Percentiles rank a stretch among this genome's conserved stretches.
Conservation (phyloP, 2,797 vertebrate species). For the Artibeus jamaicensis region DNA sequence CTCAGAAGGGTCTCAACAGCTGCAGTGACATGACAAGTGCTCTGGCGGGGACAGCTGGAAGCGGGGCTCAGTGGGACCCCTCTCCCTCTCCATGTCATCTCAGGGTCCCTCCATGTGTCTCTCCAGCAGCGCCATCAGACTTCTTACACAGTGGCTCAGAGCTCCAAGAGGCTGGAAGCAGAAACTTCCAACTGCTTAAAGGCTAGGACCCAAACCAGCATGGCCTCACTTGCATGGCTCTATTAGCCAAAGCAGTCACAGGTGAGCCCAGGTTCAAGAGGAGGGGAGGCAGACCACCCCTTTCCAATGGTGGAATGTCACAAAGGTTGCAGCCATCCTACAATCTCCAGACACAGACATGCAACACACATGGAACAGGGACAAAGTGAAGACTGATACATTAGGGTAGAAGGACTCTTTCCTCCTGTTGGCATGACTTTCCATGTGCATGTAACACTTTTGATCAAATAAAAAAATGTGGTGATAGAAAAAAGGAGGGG, state of each 20-base stretch:
- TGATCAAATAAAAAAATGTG: background rate
- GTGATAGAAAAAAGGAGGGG: background rate
- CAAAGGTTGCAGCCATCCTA: too few relatives aligned
- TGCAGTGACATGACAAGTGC: background rate
- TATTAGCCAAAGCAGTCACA: background rate
- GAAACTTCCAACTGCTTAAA: background rate
- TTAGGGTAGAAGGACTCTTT: fast-evolving
- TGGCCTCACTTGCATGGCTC: background rate
- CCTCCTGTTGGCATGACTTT: background rate
- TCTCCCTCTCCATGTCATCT: background rate
- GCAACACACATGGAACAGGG: background rate
- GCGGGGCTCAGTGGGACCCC: background rate
- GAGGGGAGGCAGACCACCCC: background rate
- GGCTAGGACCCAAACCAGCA: background rate
- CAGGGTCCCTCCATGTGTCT: background rate
- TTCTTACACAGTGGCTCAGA: background rate
- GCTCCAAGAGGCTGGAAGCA: background rate
- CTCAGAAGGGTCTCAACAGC: background rate
- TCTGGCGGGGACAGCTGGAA: background rate
- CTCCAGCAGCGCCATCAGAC: background rate
- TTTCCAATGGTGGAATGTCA: background rate
- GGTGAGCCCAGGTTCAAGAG: background rate
- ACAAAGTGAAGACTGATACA: background rate
- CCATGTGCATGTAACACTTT: background rate
- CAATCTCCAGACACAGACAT: background rate